These are phyloP conservation scores for Tubiluchus corallicola DNA, from an alignment of 2,888 invertebrate species.

Conservation along the genomic window DNA sequence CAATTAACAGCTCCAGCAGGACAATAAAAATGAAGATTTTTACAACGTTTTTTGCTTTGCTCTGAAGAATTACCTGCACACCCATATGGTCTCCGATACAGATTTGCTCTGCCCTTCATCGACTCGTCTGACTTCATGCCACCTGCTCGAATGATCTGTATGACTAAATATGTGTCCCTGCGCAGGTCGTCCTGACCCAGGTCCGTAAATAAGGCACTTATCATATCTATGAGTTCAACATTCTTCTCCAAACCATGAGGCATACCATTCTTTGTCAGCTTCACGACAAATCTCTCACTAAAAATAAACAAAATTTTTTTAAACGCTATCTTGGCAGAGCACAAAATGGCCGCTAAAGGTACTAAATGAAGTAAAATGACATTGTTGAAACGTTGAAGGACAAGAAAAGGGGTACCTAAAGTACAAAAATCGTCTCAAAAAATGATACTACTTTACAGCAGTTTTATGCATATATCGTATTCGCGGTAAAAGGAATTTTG, in stretches of 20 bases:
- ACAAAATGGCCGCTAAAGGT: slow-evolving; percentile 5
- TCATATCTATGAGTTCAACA: too few species aligned
- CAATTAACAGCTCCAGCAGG: too few species aligned
- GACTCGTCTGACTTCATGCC: slow-evolving; percentile 51
- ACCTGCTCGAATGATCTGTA: slow-evolving; percentile 59
- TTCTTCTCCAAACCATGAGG: slow-evolving; percentile 73
- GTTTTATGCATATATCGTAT: too few species aligned
- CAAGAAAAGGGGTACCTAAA: too few species aligned
- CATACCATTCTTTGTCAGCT: slow-evolving; percentile 71
- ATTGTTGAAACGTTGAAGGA: too few species aligned
- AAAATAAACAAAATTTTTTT: slow-evolving; percentile 16
- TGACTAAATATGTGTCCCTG: slow-evolving; percentile 66
- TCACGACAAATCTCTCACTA: slow-evolving; percentile 68
- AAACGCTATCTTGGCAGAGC: background rate
- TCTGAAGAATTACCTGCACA: slow-evolving; percentile 42
- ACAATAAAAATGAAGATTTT: too few species aligned
- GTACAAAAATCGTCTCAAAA: too few species aligned
- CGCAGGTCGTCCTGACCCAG: slow-evolving; percentile 64
- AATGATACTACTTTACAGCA: too few species aligned
- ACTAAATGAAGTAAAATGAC: too few species aligned
- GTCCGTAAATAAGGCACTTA: slow-evolving; percentile 41
- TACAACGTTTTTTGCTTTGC: too few species aligned
- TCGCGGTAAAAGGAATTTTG: too few species aligned
- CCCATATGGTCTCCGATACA: slow-evolving; percentile 50
- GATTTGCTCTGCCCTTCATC: slow-evolving; percentile 32